Evolutionary conservation across 2,888 invertebrate species (phyloP).

Genomic region (Hofmannophila pseudospretella): DNA sequence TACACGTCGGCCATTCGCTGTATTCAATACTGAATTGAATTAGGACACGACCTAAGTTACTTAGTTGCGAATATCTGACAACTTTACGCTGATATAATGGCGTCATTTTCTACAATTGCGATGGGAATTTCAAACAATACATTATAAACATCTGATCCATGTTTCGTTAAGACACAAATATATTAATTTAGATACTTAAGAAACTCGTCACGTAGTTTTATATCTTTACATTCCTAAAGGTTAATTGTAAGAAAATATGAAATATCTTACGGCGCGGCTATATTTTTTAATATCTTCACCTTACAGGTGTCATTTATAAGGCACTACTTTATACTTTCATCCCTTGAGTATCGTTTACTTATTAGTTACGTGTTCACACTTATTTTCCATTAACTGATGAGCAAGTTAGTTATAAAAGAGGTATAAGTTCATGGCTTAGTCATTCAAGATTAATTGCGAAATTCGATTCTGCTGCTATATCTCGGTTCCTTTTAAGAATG

Average conservation of each 20-base stretch:
- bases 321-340: too few species aligned
- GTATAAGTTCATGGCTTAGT: too few species aligned
- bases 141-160: constrained; percentile 3
- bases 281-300: neutral
- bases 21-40: constrained; percentile 20
- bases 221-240: constrained; percentile 1
- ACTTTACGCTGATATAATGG: constrained; percentile 14
- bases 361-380: too few species aligned
- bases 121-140: neutral
- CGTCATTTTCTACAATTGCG: constrained; percentile 6
- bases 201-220: constrained; percentile 2
- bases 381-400: too few species aligned
- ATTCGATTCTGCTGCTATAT: too few species aligned
- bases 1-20: constrained; percentile 19
- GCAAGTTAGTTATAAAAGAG: too few species aligned
- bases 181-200: neutral
- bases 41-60: constrained; percentile 16
- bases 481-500: too few species aligned
- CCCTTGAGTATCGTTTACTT: too few species aligned
- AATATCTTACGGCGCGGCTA: neutral
- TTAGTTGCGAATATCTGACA: constrained; percentile 10
- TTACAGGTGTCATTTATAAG: too few species aligned
- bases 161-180: neutral
- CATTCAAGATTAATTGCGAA: too few species aligned
- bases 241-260: constrained; percentile 4